Evolutionary conservation across 2,113 vertebrate species (phyloP).

Genomic region (Choloepus hoffmanni): DNA sequence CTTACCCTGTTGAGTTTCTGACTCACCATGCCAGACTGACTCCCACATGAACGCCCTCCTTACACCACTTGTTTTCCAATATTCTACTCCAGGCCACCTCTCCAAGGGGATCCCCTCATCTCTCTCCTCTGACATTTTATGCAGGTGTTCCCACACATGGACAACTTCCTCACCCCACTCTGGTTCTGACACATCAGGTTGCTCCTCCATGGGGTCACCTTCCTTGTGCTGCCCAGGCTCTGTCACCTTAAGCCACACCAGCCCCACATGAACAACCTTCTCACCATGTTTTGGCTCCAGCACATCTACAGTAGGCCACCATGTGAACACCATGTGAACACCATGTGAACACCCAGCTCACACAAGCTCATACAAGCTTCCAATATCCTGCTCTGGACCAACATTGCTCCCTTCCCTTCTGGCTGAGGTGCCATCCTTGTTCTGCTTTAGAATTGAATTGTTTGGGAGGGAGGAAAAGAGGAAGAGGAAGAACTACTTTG

Average conservation of each 20-base stretch:
- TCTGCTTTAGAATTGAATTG: conserved; percentile 8
- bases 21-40: not conserved
- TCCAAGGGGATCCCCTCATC: not conserved
- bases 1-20: not conserved
- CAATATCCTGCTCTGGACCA: not conserved
- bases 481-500: not conserved
- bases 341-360: not conserved
- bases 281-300: not conserved
- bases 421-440: not conserved
- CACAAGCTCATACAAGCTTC: not conserved
- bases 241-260: not conserved
- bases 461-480: not conserved
- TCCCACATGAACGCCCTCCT: not conserved
- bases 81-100: not conserved
- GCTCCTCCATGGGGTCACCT: not conserved
- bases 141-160: not conserved
- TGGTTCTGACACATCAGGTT: not conserved
- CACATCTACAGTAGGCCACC: not conserved
- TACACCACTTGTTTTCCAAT: not conserved
- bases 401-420: not conserved
- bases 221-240: not conserved
- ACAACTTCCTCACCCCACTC: not conserved
- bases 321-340: too few relatives aligned
- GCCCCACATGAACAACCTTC: not conserved
- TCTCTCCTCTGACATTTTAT: not conserved